These are phyloP conservation scores for Poliocrania exsul DNA, from an alignment of 2,797 vertebrate genomes.

Conservation along the genomic window DNA sequence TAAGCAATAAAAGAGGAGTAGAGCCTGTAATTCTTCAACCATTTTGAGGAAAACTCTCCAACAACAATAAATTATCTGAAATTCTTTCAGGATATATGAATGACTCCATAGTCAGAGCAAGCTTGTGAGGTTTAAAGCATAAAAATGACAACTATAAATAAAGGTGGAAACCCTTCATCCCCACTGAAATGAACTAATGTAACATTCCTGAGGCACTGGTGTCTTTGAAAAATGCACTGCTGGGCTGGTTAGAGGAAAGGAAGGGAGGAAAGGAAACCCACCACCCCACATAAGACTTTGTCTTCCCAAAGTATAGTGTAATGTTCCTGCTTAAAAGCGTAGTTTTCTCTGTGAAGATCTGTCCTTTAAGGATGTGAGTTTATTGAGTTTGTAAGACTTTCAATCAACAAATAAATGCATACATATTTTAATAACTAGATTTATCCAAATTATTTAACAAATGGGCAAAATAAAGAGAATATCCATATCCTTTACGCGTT, in stretches of 20 bases:
- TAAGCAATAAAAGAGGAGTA: constrained; percentile 53
- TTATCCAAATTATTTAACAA: not conserved
- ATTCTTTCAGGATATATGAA: constrained; percentile 54
- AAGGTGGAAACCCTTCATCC: constrained; percentile 52
- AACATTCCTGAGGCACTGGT: constrained; percentile 49
- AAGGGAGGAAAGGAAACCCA: not conserved
- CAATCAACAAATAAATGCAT: not conserved
- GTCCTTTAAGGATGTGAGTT: not conserved
- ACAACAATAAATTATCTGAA: constrained; percentile 70
- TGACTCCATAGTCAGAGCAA: constrained; percentile 50
- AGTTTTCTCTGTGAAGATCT: not conserved
- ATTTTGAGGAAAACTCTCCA: constrained; percentile 36
- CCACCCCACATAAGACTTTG: not conserved
- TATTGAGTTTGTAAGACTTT: not conserved
- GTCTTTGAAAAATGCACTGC: constrained; percentile 65
- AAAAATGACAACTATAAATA: constrained; percentile 73
- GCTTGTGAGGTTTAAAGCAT: constrained; percentile 58
- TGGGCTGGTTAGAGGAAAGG: not conserved
- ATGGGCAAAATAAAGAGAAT: not conserved
- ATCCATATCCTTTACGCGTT: not conserved
- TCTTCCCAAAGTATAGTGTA: not conserved
- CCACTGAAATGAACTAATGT: constrained; percentile 57
- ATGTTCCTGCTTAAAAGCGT: not conserved
- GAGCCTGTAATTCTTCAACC: constrained; percentile 45
- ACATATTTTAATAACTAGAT: not conserved